phyloP scores from a whole-genome alignment of 2,113 vertebrate species.

The Lethenteron camtschaticum region DNA sequence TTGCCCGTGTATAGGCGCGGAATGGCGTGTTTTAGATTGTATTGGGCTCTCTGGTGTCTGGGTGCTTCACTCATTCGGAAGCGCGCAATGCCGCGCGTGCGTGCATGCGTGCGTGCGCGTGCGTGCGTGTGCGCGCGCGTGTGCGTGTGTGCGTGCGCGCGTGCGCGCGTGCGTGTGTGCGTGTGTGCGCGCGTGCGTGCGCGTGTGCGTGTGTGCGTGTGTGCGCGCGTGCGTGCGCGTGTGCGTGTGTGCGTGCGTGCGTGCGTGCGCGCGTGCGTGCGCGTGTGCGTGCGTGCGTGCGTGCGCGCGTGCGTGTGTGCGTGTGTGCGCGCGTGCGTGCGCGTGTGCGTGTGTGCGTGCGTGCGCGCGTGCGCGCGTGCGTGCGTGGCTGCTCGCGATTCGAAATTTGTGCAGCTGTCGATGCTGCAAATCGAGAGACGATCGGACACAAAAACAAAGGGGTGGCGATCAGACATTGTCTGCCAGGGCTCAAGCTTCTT shows the following conservation, averaged over 20 bases:
- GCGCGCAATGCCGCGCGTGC: background rate
- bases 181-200: conserved; percentile 7
- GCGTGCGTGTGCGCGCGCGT: conserved; percentile 4
- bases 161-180: conserved; percentile 6
- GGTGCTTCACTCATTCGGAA: no score
- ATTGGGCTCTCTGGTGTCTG: no score
- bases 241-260: conserved; percentile 8
- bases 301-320: conserved; percentile 5
- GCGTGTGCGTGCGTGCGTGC: conserved; percentile 6
- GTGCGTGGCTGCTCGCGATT: background rate
- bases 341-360: conserved; percentile 6
- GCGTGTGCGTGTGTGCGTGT: conserved; percentile 6
- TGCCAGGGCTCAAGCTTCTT: no score
- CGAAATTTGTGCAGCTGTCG: no score
- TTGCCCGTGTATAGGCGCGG: no score
- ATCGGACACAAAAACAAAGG: no score
- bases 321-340: conserved; percentile 1
- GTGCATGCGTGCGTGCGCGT: conserved; percentile 7
- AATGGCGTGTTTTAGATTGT: no score
- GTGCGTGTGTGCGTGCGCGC: conserved; percentile 7
- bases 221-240: conserved; percentile 3
- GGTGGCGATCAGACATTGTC: no score
- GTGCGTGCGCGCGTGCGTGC: conserved; percentile 9
- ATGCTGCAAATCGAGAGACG: no score
- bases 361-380: conserved; percentile 7